A percentile compares a stretch with the other conserved stretches of the same genome.
Conservation (phyloP, 2,888 invertebrate species). For the Pasiphila rectangulata region DNA sequence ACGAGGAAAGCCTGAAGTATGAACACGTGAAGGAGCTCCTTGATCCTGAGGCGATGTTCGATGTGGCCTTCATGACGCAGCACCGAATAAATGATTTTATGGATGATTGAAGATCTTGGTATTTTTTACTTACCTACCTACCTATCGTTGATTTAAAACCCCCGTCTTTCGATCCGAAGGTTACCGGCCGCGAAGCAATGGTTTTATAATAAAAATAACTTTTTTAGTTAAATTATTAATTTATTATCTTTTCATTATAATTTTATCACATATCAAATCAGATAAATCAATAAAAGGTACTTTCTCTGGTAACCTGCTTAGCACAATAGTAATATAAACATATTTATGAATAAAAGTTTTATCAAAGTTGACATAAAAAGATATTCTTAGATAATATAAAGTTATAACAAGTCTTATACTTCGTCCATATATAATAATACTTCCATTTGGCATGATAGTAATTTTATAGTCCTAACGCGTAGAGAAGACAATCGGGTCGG, state of each 20-base stretch:
- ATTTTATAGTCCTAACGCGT: slow-evolving; percentile 1
- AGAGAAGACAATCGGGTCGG: background rate
- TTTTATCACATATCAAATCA: slow-evolving; percentile 7
- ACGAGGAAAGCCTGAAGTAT: slow-evolving; percentile 93
- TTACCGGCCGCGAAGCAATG: no score
- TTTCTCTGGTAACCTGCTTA: slow-evolving; percentile 16
- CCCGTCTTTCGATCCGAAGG: no score
- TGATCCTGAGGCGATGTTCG: slow-evolving; percentile 91
- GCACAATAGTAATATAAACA: slow-evolving; percentile 12
- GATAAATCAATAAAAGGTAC: slow-evolving; percentile 11
- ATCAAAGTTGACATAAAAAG: slow-evolving; percentile 11
- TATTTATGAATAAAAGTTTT: background rate
- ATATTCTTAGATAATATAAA: slow-evolving; percentile 18
- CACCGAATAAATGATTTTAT: slow-evolving; percentile 82
- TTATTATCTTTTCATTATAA: slow-evolving; percentile 3
- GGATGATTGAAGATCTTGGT: slow-evolving; percentile 48
- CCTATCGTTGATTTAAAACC: background rate
- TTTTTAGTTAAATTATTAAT: background rate
- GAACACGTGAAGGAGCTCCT: slow-evolving; percentile 87
- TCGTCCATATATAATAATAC: no score
- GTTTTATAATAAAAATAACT: no score
- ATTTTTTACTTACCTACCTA: slow-evolving; percentile 24
- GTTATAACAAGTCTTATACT: slow-evolving; percentile 21
- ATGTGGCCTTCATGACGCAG: slow-evolving; percentile 89
- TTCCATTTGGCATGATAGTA: slow-evolving; percentile 28